Conservation (phyloP, 2,888 invertebrate genomes). For the Atrina japonica region DNA sequence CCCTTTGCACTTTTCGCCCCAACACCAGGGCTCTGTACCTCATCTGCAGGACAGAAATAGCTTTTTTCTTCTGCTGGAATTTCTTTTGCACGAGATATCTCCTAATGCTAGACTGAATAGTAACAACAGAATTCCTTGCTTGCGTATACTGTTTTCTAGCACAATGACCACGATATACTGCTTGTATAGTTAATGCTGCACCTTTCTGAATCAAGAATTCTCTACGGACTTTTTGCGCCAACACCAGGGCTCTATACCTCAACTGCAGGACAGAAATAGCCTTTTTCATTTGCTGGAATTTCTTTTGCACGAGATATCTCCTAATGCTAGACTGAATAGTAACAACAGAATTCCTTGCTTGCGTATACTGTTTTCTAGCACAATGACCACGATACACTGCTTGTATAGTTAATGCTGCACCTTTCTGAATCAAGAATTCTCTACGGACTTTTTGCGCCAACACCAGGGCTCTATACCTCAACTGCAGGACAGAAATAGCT, state of each 20-base stretch:
- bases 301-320: conserved; percentile 25
- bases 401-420: conserved; percentile 33
- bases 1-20: too few relatives aligned
- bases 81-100: conserved; percentile 17
- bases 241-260: too few relatives aligned
- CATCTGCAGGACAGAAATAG: conserved; percentile 54
- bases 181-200: conserved; percentile 61
- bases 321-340: conserved; percentile 40
- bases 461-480: conserved; percentile 9
- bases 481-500: conserved; percentile 45
- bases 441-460: conserved; percentile 27
- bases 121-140: conserved; percentile 40
- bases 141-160: conserved; percentile 26
- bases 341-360: conserved; percentile 45
- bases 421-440: conserved; percentile 36
- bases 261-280: conserved; percentile 38
- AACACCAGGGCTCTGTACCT: too few relatives aligned
- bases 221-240: conserved; percentile 23
- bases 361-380: conserved; percentile 36
- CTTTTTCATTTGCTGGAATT: conserved; percentile 21
- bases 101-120: conserved; percentile 53
- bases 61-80: conserved; percentile 37
- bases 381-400: conserved; percentile 44
- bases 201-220: conserved; percentile 40
- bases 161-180: conserved; percentile 36